These are phyloP conservation scores for Ailurus styani DNA, from an alignment of 2,113 vertebrate genomes.

Conservation along the genomic window DNA sequence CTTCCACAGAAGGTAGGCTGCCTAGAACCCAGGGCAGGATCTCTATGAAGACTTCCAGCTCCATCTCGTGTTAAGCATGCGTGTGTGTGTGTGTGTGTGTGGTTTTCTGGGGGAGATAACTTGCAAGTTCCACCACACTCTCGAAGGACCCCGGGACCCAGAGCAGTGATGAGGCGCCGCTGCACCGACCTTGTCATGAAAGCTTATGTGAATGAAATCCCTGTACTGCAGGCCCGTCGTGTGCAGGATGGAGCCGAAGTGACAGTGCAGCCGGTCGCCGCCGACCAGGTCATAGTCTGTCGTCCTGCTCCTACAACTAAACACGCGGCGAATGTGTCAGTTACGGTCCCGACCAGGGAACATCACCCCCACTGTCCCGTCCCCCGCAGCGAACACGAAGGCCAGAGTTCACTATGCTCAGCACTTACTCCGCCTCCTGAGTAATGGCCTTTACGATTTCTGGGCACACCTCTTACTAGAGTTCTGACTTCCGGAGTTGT, in stretches of 20 bases:
- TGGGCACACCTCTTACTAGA: background rate
- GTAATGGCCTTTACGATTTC: background rate
- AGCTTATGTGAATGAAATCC: conserved; percentile 96
- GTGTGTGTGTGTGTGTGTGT: accelerated
- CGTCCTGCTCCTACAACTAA: conserved; percentile 85
- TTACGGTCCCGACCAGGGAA: accelerated
- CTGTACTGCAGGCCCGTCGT: conserved; percentile 93
- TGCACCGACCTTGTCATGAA: conserved; percentile 92
- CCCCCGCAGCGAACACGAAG: accelerated
- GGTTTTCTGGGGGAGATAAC: background rate
- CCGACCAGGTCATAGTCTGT: conserved; percentile 87
- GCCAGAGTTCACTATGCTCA: accelerated
- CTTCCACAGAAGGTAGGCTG: accelerated
- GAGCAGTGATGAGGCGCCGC: accelerated
- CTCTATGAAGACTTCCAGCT: background rate
- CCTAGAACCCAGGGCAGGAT: accelerated
- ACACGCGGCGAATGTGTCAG: background rate
- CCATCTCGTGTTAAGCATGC: background rate
- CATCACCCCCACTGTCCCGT: accelerated
- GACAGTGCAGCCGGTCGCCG: conserved; percentile 88
- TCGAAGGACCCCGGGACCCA: background rate
- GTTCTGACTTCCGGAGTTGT: background rate
- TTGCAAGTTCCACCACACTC: background rate
- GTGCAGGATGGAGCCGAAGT: conserved; percentile 92
- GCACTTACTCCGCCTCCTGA: background rate